Evolutionary conservation across 2,113 vertebrate genomes (phyloP).

Genomic region (Leptobrachium leishanense): DNA sequence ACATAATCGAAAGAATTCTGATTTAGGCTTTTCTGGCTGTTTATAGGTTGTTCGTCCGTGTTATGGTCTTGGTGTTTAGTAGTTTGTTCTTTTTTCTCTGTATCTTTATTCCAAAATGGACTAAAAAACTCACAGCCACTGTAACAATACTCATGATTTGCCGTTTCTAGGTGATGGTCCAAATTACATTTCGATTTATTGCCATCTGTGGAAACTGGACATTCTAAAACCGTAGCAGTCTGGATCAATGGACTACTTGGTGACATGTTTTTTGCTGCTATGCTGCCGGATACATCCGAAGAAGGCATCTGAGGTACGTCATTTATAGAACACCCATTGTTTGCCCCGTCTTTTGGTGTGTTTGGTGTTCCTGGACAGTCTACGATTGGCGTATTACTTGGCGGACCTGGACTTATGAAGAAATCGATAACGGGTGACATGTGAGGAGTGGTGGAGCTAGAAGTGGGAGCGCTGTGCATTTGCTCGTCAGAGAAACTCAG

Average conservation of each 20-base stretch:
- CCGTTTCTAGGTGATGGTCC: not conserved
- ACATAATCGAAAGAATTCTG: constrained; percentile 83
- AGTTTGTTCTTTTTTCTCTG: constrained; percentile 49
- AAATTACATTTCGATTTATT: constrained; percentile 45
- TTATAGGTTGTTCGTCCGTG: constrained; percentile 59
- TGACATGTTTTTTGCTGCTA: not conserved
- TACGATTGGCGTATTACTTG: constrained; percentile 83
- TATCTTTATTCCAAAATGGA: constrained; percentile 82
- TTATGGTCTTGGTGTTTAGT: constrained; percentile 29
- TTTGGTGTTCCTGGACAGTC: constrained; percentile 69
- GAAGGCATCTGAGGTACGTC: constrained; percentile 60
- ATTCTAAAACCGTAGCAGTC: constrained; percentile 28
- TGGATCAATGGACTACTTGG: constrained; percentile 42
- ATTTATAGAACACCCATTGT: constrained; percentile 68
- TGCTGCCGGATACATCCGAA: constrained; percentile 41
- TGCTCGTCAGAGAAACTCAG: constrained; percentile 75
- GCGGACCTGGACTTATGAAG: constrained; percentile 79
- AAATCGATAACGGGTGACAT: constrained; percentile 80
- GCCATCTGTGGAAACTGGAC: constrained; percentile 42
- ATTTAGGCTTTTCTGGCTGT: constrained; percentile 80
- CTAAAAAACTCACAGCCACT: constrained; percentile 80
- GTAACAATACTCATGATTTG: constrained; percentile 67
- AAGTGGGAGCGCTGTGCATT: constrained; percentile 70
- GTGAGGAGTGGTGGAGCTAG: constrained; percentile 69
- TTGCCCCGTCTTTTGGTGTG: constrained; percentile 65